Evolutionary conservation across 1,140 invertebrate species (phyloP), one percentile per base, ranked within the genome.

Genomic region (Hylaeus anthracinus): DNA sequence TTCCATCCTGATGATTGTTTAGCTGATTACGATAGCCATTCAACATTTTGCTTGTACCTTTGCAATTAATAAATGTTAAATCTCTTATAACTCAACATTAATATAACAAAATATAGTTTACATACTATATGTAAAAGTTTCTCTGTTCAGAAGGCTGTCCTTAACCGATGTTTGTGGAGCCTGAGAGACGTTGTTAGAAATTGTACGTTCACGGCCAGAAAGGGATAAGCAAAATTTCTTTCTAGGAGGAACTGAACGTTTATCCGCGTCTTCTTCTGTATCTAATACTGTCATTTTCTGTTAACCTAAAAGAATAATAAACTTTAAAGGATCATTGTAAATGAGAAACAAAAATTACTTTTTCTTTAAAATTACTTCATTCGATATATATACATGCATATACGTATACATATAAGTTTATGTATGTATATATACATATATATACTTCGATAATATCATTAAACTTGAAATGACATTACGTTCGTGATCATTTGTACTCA

Each of bases 271-370:
- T 90, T 93, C 92, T 90, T 93, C 92, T 91, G 91, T 90, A 90
- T 92, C 92, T 93, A 94, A 92, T 90, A 94, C 91, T 93, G 93
- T 94, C 93, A 94, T 94, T 92, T 94, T 94, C 90, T 91, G 88
- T 86, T 90, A 90, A 93, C 91, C 93, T 94, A 76, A 74, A 91
- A 91, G 15, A 58, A 76, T 9, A 53, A 64, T 45, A 58, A 55
- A 77, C 43, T 48, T 66, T 55, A 63, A 72, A 58, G 12, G 14
- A 63, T 53, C 15, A 53, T 48, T 41, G 14, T 43, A 15, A 37
- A 12, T 1, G 26, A 39, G 9, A 51, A 51, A 51, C 37, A 15
- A 0, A 63, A 4, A 58, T 58, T 12, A n/a, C 12, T 12, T 41
- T 55, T 45, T 5, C 5, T n/a, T 48, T 2, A 48, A 15, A 5